Evolutionary conservation across 2,888 invertebrate species (phyloP), one percentile per base, ranked within the genome.

Genomic region (Cosmia trapezina): DNA sequence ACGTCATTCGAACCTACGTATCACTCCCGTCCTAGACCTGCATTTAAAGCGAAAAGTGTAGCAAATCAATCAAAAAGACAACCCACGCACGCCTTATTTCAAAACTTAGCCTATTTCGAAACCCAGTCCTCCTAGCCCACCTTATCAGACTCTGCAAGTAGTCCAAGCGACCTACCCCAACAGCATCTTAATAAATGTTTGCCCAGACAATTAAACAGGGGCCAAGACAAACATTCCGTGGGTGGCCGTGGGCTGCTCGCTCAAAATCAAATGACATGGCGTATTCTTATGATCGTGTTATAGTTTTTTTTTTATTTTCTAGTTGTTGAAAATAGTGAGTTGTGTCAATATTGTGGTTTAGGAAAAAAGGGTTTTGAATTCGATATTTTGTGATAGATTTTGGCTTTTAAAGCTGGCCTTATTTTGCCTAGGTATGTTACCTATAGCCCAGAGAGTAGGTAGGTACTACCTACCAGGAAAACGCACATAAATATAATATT

Each of bases 171-270:
- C 91, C 91, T 90, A 83, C 91, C 91, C 83, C 90, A 91, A 92
- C 87, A 85, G 88, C 82, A 85, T 90, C 88, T 89, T 89, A 91
- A 91, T 92, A 90, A 91, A 93, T 94, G 94, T 95, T 95, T 94
- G 92, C 89, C 83, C 89, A 91, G 90, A 89, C 94, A 94, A 95
- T 95, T 95, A 96, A 95, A 94, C 90, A 87, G 90, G 90, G 89
- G 92, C 92, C 87, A 83, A 86, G 79, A 88, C 85, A 91, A 94
- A 95, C 89, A 93, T 73, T 73, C 63, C 86, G 92, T 95, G 96
- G 94, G 96, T 95, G 96, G 89, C 93, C 73, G n/a, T 80, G 77
- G 33, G 60, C 80, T 70, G 76, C 79, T 78, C 80, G 80, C 80
- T 71, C 83, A 77, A 59, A 78, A 78, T 91, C 89, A 88, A 90